Percentiles rank a stretch among this genome's conserved stretches.
Evolutionary conservation across 2,888 invertebrate genomes (phyloP).

Genomic region (Drosophila anomelani): DNA sequence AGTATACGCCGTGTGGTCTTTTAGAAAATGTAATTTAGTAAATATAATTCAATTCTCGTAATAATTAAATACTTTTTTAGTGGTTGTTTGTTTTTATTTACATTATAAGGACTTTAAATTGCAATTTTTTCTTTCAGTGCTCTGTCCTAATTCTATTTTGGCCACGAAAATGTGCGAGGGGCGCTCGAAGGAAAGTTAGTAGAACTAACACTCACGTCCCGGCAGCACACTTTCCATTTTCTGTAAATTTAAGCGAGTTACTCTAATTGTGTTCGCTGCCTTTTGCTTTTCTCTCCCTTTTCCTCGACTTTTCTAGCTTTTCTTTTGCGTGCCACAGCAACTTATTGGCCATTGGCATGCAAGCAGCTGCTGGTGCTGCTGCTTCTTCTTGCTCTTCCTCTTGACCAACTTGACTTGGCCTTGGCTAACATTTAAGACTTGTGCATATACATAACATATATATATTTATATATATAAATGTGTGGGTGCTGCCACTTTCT

Average conservation of each 20-base stretch:
- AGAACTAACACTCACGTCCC: conserved; percentile 30
- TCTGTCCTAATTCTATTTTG: conserved; percentile 67
- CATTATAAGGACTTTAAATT: too few species aligned
- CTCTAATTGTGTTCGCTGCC: conserved; percentile 40
- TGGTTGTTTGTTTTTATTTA: too few species aligned
- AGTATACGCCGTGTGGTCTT: neutral
- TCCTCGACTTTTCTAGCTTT: conserved; percentile 50
- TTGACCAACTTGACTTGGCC: conserved; percentile 73
- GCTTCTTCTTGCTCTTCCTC: conserved; percentile 42
- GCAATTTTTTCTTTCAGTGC: conserved; percentile 1
- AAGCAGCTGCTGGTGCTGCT: conserved; percentile 32
- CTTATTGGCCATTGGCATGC: conserved; percentile 79
- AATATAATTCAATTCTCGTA: neutral
- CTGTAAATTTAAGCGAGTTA: conserved; percentile 34
- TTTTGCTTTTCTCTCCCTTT: conserved; percentile 39
- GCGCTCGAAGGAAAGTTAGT: conserved; percentile 42
- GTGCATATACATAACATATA: too few species aligned
- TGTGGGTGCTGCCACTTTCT: conserved; percentile 38
- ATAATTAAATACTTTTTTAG: too few species aligned
- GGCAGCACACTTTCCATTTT: conserved; percentile 65
- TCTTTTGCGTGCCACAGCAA: conserved; percentile 66
- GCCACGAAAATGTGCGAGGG: conserved; percentile 53
- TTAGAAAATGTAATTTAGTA: neutral
- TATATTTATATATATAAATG: neutral
- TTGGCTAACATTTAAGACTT: conserved; percentile 41